These are phyloP conservation scores for Sinodicranocentrus sp. DNA, from an alignment of 2,888 invertebrate genomes.

Conservation along the genomic window DNA sequence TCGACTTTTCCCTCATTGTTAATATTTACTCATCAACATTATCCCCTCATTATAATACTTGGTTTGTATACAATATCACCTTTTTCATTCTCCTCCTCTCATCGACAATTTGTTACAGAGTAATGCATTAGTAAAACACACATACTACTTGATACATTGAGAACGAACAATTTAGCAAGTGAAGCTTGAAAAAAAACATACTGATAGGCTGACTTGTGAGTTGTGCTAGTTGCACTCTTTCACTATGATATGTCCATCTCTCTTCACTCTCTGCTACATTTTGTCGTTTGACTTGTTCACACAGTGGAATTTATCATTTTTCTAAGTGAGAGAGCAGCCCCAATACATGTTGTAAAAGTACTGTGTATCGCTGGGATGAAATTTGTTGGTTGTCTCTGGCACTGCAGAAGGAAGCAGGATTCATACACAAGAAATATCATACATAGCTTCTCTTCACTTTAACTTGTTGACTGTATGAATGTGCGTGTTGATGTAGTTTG, in stretches of 20 bases:
- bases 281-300: neutral
- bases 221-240: neutral
- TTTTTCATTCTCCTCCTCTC: neutral
- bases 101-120: neutral
- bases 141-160: neutral
- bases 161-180: too few species aligned
- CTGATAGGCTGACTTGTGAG: too few species aligned
- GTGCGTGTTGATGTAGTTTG: neutral
- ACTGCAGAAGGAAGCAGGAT: too few species aligned
- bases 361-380: neutral
- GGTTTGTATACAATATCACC: neutral
- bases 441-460: constrained; percentile 2
- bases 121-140: neutral
- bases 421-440: neutral
- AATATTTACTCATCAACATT: neutral
- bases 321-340: too few species aligned
- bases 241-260: neutral
- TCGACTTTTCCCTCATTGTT: neutral
- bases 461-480: neutral
- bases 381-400: too few species aligned
- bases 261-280: neutral
- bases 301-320: neutral
- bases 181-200: too few species aligned
- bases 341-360: too few species aligned
- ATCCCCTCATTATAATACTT: neutral